phyloP scores from a whole-genome alignment of 2,113 vertebrate species.

The Zosterops lateralis region DNA sequence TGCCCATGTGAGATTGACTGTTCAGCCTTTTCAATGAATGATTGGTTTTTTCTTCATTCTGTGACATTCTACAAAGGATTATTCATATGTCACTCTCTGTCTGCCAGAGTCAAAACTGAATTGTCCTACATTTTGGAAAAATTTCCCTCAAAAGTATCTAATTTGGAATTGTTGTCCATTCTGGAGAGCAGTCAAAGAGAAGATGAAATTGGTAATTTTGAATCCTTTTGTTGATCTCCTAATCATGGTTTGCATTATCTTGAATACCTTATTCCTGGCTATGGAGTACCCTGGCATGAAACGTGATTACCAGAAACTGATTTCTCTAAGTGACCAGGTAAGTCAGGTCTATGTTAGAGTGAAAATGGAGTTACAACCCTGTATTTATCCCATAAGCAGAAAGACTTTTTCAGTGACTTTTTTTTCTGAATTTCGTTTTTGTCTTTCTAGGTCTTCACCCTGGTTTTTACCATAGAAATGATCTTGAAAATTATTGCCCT shows the following conservation, averaged over 20 bases:
- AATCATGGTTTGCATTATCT: slow-evolving; percentile 89
- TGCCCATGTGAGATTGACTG: not conserved
- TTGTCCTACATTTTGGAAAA: slow-evolving; percentile 81
- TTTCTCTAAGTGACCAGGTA: slow-evolving; percentile 84
- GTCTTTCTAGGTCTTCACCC: slow-evolving; percentile 67
- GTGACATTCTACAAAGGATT: not conserved
- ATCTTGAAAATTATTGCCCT: slow-evolving; percentile 74
- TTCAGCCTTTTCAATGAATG: not conserved
- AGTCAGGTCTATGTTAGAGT: not conserved
- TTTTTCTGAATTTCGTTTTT: not conserved
- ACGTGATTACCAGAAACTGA: slow-evolving; percentile 40
- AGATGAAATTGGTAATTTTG: slow-evolving; percentile 81
- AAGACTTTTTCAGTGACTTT: not conserved
- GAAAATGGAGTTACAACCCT: not conserved
- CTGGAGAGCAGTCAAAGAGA: slow-evolving; percentile 84
- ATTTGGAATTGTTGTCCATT: slow-evolving; percentile 86
- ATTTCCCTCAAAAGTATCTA: slow-evolving; percentile 78
- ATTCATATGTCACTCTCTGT: not conserved
- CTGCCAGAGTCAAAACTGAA: slow-evolving; percentile 82
- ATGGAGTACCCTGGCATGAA: slow-evolving; percentile 84
- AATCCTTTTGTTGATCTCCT: slow-evolving; percentile 89
- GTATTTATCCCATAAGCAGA: not conserved
- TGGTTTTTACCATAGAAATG: slow-evolving; percentile 75
- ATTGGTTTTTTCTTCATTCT: not conserved
- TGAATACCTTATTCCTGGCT: slow-evolving; percentile 91